phyloP scores from a whole-genome alignment of 1,140 invertebrate species.

The Drosophila nikananu region DNA sequence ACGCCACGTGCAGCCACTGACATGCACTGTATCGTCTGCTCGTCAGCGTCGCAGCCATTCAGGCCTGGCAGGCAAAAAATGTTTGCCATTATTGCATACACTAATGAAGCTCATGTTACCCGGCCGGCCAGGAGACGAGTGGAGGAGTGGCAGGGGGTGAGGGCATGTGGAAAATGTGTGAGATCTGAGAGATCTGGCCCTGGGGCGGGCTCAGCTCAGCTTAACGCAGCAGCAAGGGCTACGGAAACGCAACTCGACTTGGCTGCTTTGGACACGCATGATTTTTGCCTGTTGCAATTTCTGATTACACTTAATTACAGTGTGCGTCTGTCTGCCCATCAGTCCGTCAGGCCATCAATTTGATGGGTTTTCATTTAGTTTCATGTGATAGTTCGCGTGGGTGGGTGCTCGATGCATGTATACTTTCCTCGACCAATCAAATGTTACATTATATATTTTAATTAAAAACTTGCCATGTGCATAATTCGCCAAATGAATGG shows the following conservation, averaged over 20 bases:
- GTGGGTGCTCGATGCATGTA: slow-evolving; percentile 3
- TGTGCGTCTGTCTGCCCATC: slow-evolving; percentile 66
- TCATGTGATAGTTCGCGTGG: neutral
- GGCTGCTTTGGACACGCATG: slow-evolving; percentile 70
- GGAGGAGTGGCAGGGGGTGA: neutral
- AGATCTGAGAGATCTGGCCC: slow-evolving; percentile 47
- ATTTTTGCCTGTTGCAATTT: slow-evolving; percentile 83
- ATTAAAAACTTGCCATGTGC: slow-evolving; percentile 81
- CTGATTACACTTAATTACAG: slow-evolving; percentile 84
- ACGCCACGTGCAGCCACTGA: slow-evolving; percentile 57
- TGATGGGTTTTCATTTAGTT: slow-evolving; percentile 73
- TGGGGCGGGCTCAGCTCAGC: slow-evolving; percentile 31
- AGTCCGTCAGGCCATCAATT: slow-evolving; percentile 67
- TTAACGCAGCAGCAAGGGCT: slow-evolving; percentile 14
- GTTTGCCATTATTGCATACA: slow-evolving; percentile 84
- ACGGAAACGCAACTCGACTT: slow-evolving; percentile 37
- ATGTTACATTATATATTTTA: slow-evolving; percentile 80
- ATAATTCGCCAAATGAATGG: slow-evolving; percentile 80
- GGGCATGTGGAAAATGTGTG: slow-evolving; percentile 13
- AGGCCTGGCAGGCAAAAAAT: slow-evolving; percentile 80
- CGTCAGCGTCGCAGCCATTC: slow-evolving; percentile 45
- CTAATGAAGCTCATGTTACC: slow-evolving; percentile 83
- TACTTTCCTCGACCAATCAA: slow-evolving; percentile 61
- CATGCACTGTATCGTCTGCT: slow-evolving; percentile 34
- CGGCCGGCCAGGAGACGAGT: slow-evolving; percentile 22